These are phyloP conservation scores for Vanessa atalanta DNA, from an alignment of 1,140 invertebrate species.

Conservation along the genomic window DNA sequence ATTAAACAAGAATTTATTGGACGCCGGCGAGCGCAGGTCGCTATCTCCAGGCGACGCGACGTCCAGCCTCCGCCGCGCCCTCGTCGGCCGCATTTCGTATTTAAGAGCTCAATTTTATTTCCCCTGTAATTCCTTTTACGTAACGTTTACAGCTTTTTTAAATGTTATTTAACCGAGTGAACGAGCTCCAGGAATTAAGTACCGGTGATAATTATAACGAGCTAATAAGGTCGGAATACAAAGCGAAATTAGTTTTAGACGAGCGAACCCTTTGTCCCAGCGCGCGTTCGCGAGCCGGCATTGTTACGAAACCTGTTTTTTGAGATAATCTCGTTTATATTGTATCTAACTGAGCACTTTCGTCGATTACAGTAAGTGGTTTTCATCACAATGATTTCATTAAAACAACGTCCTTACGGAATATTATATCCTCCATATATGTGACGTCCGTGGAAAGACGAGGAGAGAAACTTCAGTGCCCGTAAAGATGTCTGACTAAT, in stretches of 20 bases:
- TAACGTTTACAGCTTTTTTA: conserved; percentile 21
- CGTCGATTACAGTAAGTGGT: conserved; percentile 1
- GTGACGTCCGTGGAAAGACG: neutral
- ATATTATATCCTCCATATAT: neutral
- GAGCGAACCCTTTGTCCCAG: neutral
- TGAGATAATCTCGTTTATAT: conserved; percentile 17
- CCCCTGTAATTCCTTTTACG: conserved; percentile 2
- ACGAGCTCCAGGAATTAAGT: conserved; percentile 19
- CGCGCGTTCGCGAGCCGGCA: neutral
- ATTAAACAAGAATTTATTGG: conserved; percentile 8
- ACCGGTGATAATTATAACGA: conserved; percentile 23
- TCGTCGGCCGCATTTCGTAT: neutral
- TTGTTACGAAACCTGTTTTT: conserved; percentile 5
- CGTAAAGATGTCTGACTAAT: too few relatives aligned
- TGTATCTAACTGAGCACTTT: conserved; percentile 10
- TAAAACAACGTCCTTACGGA: neutral
- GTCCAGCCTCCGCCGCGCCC: neutral
- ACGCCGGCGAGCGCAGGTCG: neutral
- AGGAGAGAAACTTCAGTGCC: too few relatives aligned
- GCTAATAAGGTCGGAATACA: conserved; percentile 20
- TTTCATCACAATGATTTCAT: neutral
- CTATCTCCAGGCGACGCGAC: neutral
- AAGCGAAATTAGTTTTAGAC: conserved; percentile 24
- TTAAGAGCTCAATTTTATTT: conserved; percentile 5
- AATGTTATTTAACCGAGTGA: conserved; percentile 15